A percentile compares a stretch with the other conserved stretches of the same genome.
These are phyloP conservation scores for Dryocosmus kuriphilus DNA, from an alignment of 2,888 invertebrate genomes.

Conservation along the genomic window DNA sequence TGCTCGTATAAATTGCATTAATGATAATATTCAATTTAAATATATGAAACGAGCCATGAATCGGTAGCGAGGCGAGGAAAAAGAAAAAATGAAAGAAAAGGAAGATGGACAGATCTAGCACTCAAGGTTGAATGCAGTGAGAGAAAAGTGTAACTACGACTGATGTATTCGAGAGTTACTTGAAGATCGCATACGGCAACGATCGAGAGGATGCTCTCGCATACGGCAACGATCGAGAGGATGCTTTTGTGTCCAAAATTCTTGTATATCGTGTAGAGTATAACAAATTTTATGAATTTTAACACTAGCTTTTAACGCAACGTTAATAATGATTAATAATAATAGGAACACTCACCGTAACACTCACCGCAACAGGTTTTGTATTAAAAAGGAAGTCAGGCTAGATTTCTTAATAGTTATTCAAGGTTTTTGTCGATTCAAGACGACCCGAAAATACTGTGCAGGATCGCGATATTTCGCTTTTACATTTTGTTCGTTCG, in stretches of 20 bases:
- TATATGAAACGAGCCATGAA: background rate
- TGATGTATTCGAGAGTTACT: constrained; percentile 38
- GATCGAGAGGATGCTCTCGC: constrained; percentile 33
- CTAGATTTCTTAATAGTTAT: constrained; percentile 32
- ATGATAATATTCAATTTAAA: background rate
- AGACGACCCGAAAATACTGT: constrained; percentile 27
- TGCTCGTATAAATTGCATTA: background rate
- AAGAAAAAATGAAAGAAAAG: background rate
- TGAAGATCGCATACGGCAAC: constrained; percentile 25
- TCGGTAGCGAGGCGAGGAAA: constrained; percentile 15
- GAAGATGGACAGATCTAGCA: constrained; percentile 3
- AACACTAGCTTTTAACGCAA: constrained; percentile 47
- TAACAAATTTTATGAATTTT: constrained; percentile 50
- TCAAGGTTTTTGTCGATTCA: constrained; percentile 22
- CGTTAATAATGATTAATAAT: constrained; percentile 44
- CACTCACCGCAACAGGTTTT: constrained; percentile 49
- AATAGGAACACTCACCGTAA: constrained; percentile 50
- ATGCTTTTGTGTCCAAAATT: constrained; percentile 47
- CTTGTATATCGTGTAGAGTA: constrained; percentile 48
- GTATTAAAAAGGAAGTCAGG: constrained; percentile 43
- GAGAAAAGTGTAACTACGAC: constrained; percentile 27
- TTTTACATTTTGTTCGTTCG: constrained; percentile 1
- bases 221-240: constrained; percentile 19
- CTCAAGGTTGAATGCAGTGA: constrained; percentile 1
- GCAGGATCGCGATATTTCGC: constrained; percentile 31